Conservation (phyloP, 2,888 invertebrate species). For the Polylopha cassiicola region DNA sequence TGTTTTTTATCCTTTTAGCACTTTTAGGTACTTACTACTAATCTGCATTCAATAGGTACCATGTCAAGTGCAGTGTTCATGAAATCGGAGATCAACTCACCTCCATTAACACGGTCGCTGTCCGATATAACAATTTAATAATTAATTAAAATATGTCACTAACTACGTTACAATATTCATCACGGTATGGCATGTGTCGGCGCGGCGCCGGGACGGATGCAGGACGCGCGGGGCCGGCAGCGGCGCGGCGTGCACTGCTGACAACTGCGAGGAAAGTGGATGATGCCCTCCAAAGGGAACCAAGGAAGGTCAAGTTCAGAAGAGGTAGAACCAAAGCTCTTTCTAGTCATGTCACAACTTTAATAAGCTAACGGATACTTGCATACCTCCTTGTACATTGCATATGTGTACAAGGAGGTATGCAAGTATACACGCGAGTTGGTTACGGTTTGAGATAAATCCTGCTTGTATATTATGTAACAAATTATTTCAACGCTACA, state of each 20-base stretch:
- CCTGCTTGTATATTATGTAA: too few species aligned
- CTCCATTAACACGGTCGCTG: too few species aligned
- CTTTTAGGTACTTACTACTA: too few species aligned
- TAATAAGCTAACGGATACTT: not conserved
- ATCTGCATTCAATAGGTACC: too few species aligned
- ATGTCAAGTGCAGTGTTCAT: too few species aligned
- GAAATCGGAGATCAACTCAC: constrained; percentile 18
- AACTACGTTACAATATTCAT: constrained; percentile 35
- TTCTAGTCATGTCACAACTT: not conserved
- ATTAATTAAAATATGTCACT: constrained; percentile 31
- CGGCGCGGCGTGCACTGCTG: constrained; percentile 24
- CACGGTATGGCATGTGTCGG: constrained; percentile 24
- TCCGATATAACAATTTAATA: constrained; percentile 9
- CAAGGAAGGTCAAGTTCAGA: constrained; percentile 67
- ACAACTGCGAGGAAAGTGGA: constrained; percentile 35
- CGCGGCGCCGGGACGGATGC: constrained; percentile 27
- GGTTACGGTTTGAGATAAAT: too few species aligned
- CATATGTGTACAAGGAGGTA: too few species aligned
- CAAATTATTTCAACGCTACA: too few species aligned
- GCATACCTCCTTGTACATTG: too few species aligned
- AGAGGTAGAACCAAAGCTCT: not conserved
- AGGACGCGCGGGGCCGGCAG: constrained; percentile 22
- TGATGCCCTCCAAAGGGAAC: constrained; percentile 39
- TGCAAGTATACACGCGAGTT: too few species aligned
- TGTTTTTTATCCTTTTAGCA: too few species aligned